A percentile compares a stretch with the other conserved stretches of the same genome.
These are phyloP conservation scores for Engraulis encrasicolus DNA, from an alignment of 2,113 vertebrate genomes.

Conservation along the genomic window DNA sequence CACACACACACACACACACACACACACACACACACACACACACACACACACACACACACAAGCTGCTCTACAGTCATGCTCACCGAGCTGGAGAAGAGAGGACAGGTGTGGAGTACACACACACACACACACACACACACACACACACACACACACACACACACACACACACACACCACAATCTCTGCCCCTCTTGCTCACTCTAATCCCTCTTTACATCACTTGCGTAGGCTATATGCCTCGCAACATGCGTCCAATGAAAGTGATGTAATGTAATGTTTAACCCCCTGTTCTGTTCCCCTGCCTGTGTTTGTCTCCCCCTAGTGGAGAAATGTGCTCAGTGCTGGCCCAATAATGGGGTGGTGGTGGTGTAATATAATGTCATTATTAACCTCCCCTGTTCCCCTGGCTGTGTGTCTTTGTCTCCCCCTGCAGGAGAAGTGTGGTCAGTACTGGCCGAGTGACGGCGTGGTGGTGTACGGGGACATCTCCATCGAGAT, in stretches of 20 bases:
- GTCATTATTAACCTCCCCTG: too few species aligned
- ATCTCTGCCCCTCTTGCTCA: too few species aligned
- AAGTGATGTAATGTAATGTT: too few species aligned
- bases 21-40: background rate
- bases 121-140: background rate
- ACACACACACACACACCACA: background rate
- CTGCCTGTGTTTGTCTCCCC: background rate
- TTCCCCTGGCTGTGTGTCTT: too few species aligned
- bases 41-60: too few species aligned
- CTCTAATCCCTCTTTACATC: background rate
- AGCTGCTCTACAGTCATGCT: slow-evolving; percentile 98
- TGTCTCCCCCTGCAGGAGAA: slow-evolving; percentile 81
- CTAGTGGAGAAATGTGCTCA: slow-evolving; percentile 94
- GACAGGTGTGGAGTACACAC: slow-evolving; percentile 88
- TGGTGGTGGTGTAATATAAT: too few species aligned
- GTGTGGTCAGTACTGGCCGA: slow-evolving; percentile 96
- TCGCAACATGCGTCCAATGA: background rate
- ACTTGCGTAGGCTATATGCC: too few species aligned
- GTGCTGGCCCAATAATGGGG: slow-evolving; percentile 93
- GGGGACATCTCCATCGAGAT: slow-evolving; percentile 95
- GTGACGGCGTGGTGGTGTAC: slow-evolving; percentile 83
- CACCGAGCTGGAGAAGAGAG: slow-evolving; percentile 96
- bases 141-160: background rate
- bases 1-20: too few species aligned
- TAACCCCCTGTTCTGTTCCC: background rate